These are phyloP conservation scores for Cephus pygmeus DNA, from an alignment of 2,888 invertebrate species.

Conservation along the genomic window DNA sequence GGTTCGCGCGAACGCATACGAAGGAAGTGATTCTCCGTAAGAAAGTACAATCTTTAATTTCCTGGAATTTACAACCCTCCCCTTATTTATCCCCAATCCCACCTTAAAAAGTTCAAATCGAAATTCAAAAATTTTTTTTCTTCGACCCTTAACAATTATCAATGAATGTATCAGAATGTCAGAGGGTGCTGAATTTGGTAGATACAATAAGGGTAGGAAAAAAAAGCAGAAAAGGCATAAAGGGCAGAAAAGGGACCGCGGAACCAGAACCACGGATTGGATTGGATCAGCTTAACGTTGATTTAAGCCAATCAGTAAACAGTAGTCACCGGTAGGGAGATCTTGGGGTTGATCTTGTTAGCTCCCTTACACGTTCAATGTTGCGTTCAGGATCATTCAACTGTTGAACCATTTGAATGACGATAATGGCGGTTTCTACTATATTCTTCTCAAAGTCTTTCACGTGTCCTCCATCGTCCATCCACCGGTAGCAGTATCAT, in stretches of 20 bases:
- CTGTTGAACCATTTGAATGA: background rate
- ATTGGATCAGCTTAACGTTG: constrained; percentile 66
- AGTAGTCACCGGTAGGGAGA: constrained; percentile 54
- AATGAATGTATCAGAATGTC: too few relatives aligned
- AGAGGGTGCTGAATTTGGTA: too few relatives aligned
- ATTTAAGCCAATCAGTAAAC: constrained; percentile 66
- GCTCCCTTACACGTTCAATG: constrained; percentile 61
- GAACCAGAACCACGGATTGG: constrained; percentile 55
- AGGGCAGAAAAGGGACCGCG: constrained; percentile 50
- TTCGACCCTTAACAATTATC: too few relatives aligned
- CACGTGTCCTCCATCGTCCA: constrained; percentile 6
- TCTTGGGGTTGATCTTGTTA: constrained; percentile 63
- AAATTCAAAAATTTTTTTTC: too few relatives aligned
- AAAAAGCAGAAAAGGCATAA: constrained; percentile 21
- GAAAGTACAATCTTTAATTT: too few relatives aligned
- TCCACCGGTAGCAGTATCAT: background rate
- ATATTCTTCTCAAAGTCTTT: constrained; percentile 11
- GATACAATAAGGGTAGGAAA: too few relatives aligned
- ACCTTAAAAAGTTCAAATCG: too few relatives aligned
- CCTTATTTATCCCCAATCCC: too few relatives aligned
- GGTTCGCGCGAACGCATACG: too few relatives aligned
- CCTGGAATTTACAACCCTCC: too few relatives aligned
- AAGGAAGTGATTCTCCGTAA: too few relatives aligned
- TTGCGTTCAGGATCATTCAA: constrained; percentile 45
- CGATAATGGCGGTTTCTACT: background rate